Evolutionary conservation across 2,888 invertebrate species (phyloP), one percentile per base, ranked within the genome.

Genomic region (Cordilura impudica): DNA sequence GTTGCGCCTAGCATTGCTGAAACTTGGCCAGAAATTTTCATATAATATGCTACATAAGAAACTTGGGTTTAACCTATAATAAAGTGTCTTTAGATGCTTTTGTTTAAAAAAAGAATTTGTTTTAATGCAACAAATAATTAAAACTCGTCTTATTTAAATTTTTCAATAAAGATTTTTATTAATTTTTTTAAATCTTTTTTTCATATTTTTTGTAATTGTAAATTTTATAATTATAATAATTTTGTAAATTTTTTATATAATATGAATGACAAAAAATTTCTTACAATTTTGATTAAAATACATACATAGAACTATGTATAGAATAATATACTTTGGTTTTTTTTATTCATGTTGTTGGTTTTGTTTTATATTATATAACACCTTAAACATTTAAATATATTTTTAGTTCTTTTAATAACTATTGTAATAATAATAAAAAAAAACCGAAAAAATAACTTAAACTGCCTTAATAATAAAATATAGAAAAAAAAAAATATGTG

Each of bases 181-280:
- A 81, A 84, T 86, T 85, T 84, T 83, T 83, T 81, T 83, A 73
- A 78, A 75, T 81, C 31, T 81, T 83, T 81, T 81, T 79, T 78
- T 82, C 82, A 81, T 71, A 14, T 26, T 56, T 70, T 61, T 71
- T 81, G 31, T 78, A 84, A 83, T 85, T 87, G 85, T 87, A 87
- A 87, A 86, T 88, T 86, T 85, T 88, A 87, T 88, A 88, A 88
- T 88, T 87, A 86, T 87, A 85, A 86, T 83, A 82, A 78, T 78
- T 84, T 88, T 89, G 88, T 89, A 89, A 88, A 89, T 88, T 85
- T 87, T 88, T 89, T 87, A 88, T 88, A 83, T 85, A 84, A 84
- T 75, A 72, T 75, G 75, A 79, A 79, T 75, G 79, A 79, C 79
- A 79, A 79, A 79, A 83, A 74, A 79, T 49, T 79, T 75, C 75